Conservation (phyloP, 2,797 vertebrate genomes). For the Tolypeutes matacus region DNA sequence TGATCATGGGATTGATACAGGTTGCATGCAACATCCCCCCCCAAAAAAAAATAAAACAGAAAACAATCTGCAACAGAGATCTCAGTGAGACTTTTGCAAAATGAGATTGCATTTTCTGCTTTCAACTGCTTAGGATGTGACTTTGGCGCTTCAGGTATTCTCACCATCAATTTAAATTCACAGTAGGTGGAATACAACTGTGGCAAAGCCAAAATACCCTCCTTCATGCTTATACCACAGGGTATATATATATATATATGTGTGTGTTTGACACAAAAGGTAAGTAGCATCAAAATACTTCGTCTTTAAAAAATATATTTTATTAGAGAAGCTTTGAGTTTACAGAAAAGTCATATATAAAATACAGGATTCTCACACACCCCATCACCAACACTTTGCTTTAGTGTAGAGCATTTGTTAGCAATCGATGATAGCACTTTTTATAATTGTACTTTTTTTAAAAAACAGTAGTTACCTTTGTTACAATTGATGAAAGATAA, state of each 20-base stretch:
- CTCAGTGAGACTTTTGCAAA: background rate
- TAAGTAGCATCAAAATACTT: background rate
- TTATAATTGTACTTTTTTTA: too few species aligned
- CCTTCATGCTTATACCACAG: background rate
- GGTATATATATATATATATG: too few species aligned
- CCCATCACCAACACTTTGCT: too few species aligned
- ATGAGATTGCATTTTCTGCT: conserved; percentile 1
- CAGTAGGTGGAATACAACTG: background rate
- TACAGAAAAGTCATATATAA: too few species aligned
- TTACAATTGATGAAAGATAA: too few species aligned
- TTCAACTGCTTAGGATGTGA: background rate
- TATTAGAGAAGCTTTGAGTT: too few species aligned
- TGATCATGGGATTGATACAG: background rate
- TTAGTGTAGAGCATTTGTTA: too few species aligned
- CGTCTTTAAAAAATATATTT: too few species aligned
- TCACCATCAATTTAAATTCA: background rate
- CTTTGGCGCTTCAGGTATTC: conserved; percentile 37
- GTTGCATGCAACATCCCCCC: background rate
- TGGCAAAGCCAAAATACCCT: background rate
- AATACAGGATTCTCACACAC: too few species aligned
- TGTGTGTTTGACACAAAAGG: background rate
- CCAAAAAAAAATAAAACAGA: background rate
- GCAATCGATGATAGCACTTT: too few species aligned
- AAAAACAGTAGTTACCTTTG: too few species aligned
- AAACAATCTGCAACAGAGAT: background rate